Evolutionary conservation across 2,888 invertebrate species (phyloP), one percentile per base, ranked within the genome.

Genomic region (Dermolepida albohirtum): DNA sequence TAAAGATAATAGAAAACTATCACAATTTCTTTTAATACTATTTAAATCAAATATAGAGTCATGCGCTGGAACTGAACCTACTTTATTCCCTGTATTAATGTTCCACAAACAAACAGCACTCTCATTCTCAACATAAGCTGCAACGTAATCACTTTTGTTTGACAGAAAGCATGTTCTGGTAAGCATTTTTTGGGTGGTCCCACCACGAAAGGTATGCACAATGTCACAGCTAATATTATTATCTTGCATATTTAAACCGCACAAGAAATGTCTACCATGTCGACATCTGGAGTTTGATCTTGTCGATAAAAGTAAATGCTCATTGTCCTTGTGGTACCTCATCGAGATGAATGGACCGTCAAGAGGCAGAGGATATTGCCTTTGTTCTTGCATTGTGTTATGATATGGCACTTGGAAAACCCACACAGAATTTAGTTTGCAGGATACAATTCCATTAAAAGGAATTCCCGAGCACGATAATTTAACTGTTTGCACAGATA

Each of bases 301-400:
- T 14, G 90, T 88, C 0, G 93, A 91, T 1, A 94, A 84, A 2
- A 95, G 80, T 0, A 92, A 84, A 66, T 91, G 88, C 52, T 90
- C 86, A 0, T 89, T 87, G 0, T 84, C 83, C 0, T 82, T 80
- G 75, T 95, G 91, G 71, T 91, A 92, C 29, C 87, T 86, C 74
- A 95, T 84, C 0, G 92, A 92, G 72, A 91, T 87, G 76, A 95
- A 93, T 0, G 93, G 90, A 0, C 94, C 94, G 39, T 90, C 90
- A 0, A 92, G 77, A 0, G 88, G 87, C 34, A 93, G 79, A 0
- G 87, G 82, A 14, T 86, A 81, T 0, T 87, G 85, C 72, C 85
- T 85, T 41, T 84, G 82, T 10, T 78, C 84, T 72, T 62, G 27
- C n/a, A 49, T 43, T 2, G 41, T 50, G 7, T 40, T 66, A 6